These are phyloP conservation scores for Knipowitschia caucasica DNA, from an alignment of 2,797 vertebrate species.

Conservation along the genomic window DNA sequence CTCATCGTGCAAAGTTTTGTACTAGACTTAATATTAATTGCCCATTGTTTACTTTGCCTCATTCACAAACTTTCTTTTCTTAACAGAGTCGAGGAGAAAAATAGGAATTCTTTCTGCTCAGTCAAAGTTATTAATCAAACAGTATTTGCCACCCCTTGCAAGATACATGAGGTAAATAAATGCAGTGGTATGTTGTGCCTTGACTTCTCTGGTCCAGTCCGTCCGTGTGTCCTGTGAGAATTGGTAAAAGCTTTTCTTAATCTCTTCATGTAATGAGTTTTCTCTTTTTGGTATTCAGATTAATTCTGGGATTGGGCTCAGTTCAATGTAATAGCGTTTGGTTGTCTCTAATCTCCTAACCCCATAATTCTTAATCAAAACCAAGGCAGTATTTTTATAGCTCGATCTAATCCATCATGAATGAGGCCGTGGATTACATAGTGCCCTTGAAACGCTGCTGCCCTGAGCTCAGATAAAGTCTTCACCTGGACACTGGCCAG, in stretches of 20 bases:
- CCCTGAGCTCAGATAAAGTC: slow-evolving; percentile 33
- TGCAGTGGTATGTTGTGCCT: slow-evolving; percentile 30
- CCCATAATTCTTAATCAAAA: slow-evolving; percentile 90
- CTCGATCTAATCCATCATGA: slow-evolving; percentile 68
- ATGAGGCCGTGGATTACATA: slow-evolving; percentile 78
- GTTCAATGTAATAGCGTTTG: slow-evolving; percentile 83
- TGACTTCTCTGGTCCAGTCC: slow-evolving; percentile 18
- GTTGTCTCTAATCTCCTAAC: slow-evolving; percentile 86
- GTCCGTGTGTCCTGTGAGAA: slow-evolving; percentile 53
- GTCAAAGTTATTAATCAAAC: not conserved
- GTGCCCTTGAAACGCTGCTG: slow-evolving; percentile 62
- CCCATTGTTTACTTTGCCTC: too few species aligned
- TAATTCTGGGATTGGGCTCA: slow-evolving; percentile 86
- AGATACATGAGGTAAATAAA: slow-evolving; percentile 27
- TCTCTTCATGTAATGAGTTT: slow-evolving; percentile 83
- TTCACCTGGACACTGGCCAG: slow-evolving; percentile 47
- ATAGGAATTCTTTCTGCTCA: too few species aligned
- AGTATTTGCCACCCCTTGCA: not conserved
- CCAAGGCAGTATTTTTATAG: slow-evolving; percentile 71
- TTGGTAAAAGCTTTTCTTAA: slow-evolving; percentile 77
- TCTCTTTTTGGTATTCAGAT: slow-evolving; percentile 81
- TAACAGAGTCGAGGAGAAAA: too few species aligned
- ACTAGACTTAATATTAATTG: too few species aligned
- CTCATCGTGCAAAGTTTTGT: too few species aligned
- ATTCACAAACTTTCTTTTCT: too few species aligned